These are phyloP conservation scores for Aleiodes testaceus DNA, from an alignment of 2,888 invertebrate species.

Conservation along the genomic window DNA sequence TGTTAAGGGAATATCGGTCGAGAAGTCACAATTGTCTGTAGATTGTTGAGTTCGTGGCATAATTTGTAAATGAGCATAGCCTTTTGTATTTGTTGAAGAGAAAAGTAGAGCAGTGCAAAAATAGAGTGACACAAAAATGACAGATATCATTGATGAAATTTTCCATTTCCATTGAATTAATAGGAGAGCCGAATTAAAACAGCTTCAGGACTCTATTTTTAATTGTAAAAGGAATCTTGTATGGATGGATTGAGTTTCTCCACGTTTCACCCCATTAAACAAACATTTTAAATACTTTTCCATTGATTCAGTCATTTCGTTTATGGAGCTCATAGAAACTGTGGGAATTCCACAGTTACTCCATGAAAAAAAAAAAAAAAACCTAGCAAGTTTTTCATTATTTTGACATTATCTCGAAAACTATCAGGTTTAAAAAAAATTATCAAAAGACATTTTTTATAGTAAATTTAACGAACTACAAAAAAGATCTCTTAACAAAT, in stretches of 20 bases:
- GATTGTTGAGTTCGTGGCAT: not conserved
- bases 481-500: no score
- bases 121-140: slow-evolving; percentile 15
- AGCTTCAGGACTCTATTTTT: not conserved
- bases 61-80: not conserved
- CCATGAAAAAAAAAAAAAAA: no score
- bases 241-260: not conserved
- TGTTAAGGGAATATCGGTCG: no score
- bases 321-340: not conserved
- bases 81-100: not conserved
- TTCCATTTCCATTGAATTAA: slow-evolving; percentile 3
- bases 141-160: not conserved
- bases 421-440: no score
- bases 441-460: no score
- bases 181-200: slow-evolving; percentile 2
- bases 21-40: no score
- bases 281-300: not conserved
- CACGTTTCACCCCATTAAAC: slow-evolving; percentile 21
- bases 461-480: no score
- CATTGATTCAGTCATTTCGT: not conserved
- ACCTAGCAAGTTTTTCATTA: no score
- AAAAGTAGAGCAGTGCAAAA: not conserved
- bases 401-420: no score
- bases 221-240: slow-evolving; percentile 15
- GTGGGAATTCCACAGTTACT: not conserved